phyloP scores from a whole-genome alignment of 2,797 vertebrate species.

The Phoeniculus purpureus region DNA sequence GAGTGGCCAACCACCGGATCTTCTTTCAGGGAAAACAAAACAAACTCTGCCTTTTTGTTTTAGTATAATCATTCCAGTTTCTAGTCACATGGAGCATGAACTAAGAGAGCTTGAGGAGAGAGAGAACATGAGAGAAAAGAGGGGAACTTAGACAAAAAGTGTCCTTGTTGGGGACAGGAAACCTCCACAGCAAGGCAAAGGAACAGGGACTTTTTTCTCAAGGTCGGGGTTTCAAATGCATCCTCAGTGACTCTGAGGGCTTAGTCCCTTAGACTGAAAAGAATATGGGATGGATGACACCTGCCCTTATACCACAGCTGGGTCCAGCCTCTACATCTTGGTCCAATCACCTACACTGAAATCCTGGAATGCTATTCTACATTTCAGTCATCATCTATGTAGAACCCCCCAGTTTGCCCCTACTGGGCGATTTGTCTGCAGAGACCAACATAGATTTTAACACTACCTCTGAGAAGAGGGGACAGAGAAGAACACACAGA shows the following conservation, averaged over 20 bases:
- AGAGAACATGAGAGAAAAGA: background rate
- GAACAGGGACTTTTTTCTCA: background rate
- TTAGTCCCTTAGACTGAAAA: background rate
- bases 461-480: background rate
- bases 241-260: background rate
- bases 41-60: constrained; percentile 60
- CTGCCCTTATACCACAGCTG: background rate
- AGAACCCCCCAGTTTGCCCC: background rate
- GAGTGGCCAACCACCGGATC: constrained; percentile 56
- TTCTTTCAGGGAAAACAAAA: constrained; percentile 72
- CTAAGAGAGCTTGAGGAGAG: background rate
- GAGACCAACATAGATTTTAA: background rate
- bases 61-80: constrained; percentile 61
- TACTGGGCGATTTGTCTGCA: background rate
- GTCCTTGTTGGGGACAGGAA: constrained; percentile 16
- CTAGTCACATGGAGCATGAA: constrained; percentile 57
- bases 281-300: background rate
- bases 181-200: constrained; percentile 13
- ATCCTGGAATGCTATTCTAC: background rate
- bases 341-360: background rate
- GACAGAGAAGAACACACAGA: background rate
- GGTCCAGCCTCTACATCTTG: background rate
- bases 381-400: background rate
- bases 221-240: constrained; percentile 11
- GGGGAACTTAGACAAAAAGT: constrained; percentile 48